phyloP scores from a whole-genome alignment of 2,113 vertebrate species.

The Charadrius vociferus region DNA sequence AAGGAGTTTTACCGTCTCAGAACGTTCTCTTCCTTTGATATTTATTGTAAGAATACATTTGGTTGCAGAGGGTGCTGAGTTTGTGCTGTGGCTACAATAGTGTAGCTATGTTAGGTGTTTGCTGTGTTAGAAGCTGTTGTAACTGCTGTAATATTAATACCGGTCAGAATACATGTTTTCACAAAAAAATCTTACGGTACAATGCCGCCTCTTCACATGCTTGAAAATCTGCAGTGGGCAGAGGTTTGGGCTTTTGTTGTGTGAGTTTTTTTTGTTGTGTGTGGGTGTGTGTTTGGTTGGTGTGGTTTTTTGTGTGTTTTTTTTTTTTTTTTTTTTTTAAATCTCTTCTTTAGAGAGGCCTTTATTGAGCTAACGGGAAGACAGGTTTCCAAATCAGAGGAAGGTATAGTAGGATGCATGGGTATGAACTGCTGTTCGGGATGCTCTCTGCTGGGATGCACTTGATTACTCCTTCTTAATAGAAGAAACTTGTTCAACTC shows the following conservation, averaged over 20 bases:
- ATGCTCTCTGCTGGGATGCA: not conserved
- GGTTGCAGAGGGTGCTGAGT: not conserved
- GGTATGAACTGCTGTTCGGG: not conserved
- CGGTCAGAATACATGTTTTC: not conserved
- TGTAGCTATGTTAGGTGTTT: accelerated
- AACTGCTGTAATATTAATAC: not conserved
- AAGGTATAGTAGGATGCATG: not conserved
- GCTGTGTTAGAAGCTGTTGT: not conserved
- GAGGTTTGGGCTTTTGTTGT: not conserved
- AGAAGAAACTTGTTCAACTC: not conserved
- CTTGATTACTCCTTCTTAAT: not conserved
- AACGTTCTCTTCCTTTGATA: not conserved
- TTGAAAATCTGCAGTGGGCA: not conserved
- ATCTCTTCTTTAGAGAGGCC: not conserved
- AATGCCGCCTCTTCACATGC: not conserved
- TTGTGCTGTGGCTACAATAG: not conserved
- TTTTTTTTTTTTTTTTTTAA: not conserved
- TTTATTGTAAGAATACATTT: not conserved
- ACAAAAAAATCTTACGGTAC: not conserved
- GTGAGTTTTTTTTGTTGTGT: not conserved
- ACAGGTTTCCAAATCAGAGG: not conserved
- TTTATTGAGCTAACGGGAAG: not conserved
- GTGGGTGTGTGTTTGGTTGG: too few relatives aligned
- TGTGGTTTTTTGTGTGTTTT: too few relatives aligned
- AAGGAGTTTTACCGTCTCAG: not conserved